Evolutionary conservation across 2,888 invertebrate species (phyloP), one percentile per base, ranked within the genome.

Genomic region (Eristalis tenax): DNA sequence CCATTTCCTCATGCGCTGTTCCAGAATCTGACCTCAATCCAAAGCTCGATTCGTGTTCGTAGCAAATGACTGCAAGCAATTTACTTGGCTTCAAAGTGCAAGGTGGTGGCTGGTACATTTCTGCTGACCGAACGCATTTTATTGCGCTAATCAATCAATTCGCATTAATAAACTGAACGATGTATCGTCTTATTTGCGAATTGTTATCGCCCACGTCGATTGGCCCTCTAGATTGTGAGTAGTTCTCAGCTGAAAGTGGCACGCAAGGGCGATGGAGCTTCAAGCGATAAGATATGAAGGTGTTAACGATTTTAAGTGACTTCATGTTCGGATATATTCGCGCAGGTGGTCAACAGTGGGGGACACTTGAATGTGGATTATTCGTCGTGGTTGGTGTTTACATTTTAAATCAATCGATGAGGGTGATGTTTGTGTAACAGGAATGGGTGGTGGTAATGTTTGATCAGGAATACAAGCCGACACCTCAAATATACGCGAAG

Each of bases 171-270:
- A 32, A 22, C 50, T 71, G n/a, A 75, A 59, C 15, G 28, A 10
- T 50, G 50, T 15, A 15, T 15, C 43, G 4, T 15, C 18, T 6
- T 40, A 59, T 61, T 76, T 61, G 11, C 43, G 4, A 61, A 43
- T 61, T 23, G 50, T 61, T 68, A 50, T 61, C 71, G 50, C 8
- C 13, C 35, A 13, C 10, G n/a, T 76, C 50, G 76, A 63, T 69
- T 68, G 15, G 68, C 5, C n/a, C 50, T 50, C 50, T 50, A 1
- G 50, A n/a, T 15, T 43, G n/a, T 59, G 15, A 59, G 1, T 59
- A 15, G 23, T 13, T 59, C 15, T 28, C 26, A 23, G 59, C 4
- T 59, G 59, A 59, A 59, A 59, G 23, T 59, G 59, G 59, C 59
- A 59, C 59, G 59, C 15, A 59, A 26, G 59, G 59, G 59, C 59